Evolutionary conservation across 2,797 vertebrate genomes (phyloP).

Genomic region (Loris lydekkerianus): DNA sequence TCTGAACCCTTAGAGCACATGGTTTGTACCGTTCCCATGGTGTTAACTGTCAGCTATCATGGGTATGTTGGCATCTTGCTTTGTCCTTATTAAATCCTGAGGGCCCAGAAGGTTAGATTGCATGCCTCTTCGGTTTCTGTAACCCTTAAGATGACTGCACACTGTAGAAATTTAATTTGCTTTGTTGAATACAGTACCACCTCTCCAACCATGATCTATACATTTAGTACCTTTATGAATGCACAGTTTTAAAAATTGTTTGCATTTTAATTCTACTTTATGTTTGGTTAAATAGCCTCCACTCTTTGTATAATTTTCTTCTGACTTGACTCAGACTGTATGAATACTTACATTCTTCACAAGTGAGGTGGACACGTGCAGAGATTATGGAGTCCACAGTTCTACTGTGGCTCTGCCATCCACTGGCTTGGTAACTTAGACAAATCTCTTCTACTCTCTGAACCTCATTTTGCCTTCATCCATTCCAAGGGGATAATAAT

Average conservation of each 20-base stretch:
- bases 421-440: not conserved
- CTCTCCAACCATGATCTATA: not conserved
- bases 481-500: not conserved
- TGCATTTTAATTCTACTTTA: slow-evolving; percentile 34
- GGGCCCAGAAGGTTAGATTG: not conserved
- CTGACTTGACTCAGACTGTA: not conserved
- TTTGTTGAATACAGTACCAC: not conserved
- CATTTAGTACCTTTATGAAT: slow-evolving; percentile 1
- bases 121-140: not conserved
- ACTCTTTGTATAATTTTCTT: slow-evolving; percentile 24
- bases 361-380: not conserved
- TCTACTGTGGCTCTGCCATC: not conserved
- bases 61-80: not conserved
- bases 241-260: not conserved
- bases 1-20: slow-evolving; percentile 2
- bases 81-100: not conserved
- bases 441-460: not conserved
- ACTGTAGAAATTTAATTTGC: not conserved
- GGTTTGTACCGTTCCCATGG: not conserved
- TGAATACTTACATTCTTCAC: slow-evolving; percentile 32
- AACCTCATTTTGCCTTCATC: not conserved
- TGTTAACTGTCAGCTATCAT: not conserved
- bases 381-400: not conserved
- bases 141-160: not conserved
- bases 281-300: slow-evolving; percentile 36